Conservation (phyloP, 1,140 invertebrate genomes). For the Macrostomum lignano region DNA sequence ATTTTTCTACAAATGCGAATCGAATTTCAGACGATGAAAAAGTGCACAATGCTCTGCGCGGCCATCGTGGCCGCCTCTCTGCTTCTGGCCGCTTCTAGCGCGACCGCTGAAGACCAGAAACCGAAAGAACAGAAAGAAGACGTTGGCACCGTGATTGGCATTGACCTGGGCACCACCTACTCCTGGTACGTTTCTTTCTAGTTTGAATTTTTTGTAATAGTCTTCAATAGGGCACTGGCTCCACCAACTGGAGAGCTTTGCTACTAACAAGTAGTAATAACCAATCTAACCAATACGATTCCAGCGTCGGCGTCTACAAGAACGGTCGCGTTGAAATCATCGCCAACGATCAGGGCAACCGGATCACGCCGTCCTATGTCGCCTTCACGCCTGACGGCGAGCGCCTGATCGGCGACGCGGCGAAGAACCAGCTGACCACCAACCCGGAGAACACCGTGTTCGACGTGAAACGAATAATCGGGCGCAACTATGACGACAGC, state of each 20-base stretch:
- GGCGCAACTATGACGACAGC: slow-evolving; percentile 58
- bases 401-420: slow-evolving; percentile 79
- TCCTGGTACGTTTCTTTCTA: slow-evolving; percentile 49
- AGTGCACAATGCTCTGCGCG: no score
- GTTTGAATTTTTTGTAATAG: slow-evolving; percentile 13
- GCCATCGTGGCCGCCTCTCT: no score
- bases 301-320: slow-evolving; percentile 83
- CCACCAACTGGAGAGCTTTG: no score
- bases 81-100: no score
- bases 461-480: slow-evolving; percentile 81
- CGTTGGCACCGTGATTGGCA: slow-evolving; percentile 46
- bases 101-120: no score
- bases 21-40: no score
- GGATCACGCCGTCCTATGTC: slow-evolving; percentile 86
- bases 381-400: slow-evolving; percentile 78
- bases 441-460: slow-evolving; percentile 91
- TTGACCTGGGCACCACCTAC: slow-evolving; percentile 93
- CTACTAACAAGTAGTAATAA: no score
- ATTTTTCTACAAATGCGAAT: no score
- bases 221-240: no score
- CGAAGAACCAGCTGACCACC: slow-evolving; percentile 83
- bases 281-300: slow-evolving; percentile 11
- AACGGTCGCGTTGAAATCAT: slow-evolving; percentile 91
- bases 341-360: slow-evolving; percentile 87
- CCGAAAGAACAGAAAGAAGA: slow-evolving; percentile 6